These are phyloP conservation scores for Stenodema calcarata DNA, from an alignment of 2,888 invertebrate species.

Conservation along the genomic window DNA sequence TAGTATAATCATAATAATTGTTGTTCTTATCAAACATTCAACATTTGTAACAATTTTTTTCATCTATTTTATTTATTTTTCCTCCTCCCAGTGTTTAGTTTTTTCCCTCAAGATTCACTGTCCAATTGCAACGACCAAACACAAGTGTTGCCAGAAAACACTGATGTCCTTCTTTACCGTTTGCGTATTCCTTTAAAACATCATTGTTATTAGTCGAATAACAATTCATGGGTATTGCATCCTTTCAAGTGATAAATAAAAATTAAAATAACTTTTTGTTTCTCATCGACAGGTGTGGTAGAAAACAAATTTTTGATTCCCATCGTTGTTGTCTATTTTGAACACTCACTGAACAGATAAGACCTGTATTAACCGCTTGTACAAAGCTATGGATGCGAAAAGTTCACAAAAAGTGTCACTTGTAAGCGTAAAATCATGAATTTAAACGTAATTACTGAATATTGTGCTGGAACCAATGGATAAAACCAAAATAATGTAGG, in stretches of 20 bases:
- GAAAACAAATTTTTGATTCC: not conserved
- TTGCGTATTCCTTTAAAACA: not conserved
- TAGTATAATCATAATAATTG: conserved; percentile 51
- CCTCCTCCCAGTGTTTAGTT: not conserved
- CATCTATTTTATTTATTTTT: not conserved
- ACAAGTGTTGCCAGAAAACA: conserved; percentile 4
- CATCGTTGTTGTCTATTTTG: not conserved
- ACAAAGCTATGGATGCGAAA: not conserved
- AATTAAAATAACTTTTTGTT: not conserved
- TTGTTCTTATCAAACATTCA: conserved; percentile 43
- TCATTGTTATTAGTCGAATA: not conserved
- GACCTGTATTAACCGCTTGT: not conserved
- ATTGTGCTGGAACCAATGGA: not conserved
- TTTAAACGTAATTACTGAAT: not conserved
- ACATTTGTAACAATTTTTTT: conserved; percentile 49
- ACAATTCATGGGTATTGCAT: not conserved
- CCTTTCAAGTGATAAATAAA: not conserved
- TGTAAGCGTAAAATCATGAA: not conserved
- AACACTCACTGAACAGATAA: not conserved
- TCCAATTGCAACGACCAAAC: conserved; percentile 20
- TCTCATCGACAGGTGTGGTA: not conserved
- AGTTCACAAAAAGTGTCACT: not conserved
- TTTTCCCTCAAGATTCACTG: not conserved
- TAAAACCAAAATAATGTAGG: conserved; percentile 29
- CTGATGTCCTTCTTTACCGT: not conserved